Conservation (phyloP, 2,888 invertebrate species). For the Drosophila koepferae region DNA sequence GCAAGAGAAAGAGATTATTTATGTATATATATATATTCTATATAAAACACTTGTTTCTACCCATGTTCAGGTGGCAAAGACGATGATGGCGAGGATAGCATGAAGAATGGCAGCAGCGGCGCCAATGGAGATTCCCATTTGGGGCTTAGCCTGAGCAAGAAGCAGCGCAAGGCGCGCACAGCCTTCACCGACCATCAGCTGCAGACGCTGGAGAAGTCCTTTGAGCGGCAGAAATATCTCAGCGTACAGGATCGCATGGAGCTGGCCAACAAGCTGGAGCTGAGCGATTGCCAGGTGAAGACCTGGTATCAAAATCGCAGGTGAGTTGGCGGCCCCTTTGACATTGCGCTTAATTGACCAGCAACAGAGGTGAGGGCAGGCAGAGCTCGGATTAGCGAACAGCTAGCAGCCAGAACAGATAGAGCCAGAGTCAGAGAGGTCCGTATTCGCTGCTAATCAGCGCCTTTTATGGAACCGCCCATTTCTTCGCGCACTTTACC, state of each 20-base stretch:
- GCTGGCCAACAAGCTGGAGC: constrained; percentile 96
- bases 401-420: neutral
- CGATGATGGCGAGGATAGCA: constrained; percentile 88
- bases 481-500: constrained; percentile 78
- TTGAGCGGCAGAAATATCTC: constrained; percentile 98
- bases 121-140: constrained; percentile 72
- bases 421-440: too few relatives aligned
- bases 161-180: constrained; percentile 97
- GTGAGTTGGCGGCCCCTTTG: constrained; percentile 86
- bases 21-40: neutral
- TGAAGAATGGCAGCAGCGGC: constrained; percentile 81
- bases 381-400: neutral
- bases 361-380: neutral
- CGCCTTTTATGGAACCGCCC: constrained; percentile 75
- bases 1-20: neutral
- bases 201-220: constrained; percentile 97
- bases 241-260: constrained; percentile 99
- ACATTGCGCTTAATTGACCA: constrained; percentile 30
- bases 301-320: constrained; percentile 99
- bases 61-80: constrained; percentile 91
- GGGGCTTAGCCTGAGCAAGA: constrained; percentile 89
- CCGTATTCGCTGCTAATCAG: constrained; percentile 58
- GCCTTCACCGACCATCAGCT: constrained; percentile 99
- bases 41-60: neutral
- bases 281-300: constrained; percentile 99